Evolutionary conservation across 2,113 vertebrate species (phyloP).

Genomic region (Scopus umbretta): DNA sequence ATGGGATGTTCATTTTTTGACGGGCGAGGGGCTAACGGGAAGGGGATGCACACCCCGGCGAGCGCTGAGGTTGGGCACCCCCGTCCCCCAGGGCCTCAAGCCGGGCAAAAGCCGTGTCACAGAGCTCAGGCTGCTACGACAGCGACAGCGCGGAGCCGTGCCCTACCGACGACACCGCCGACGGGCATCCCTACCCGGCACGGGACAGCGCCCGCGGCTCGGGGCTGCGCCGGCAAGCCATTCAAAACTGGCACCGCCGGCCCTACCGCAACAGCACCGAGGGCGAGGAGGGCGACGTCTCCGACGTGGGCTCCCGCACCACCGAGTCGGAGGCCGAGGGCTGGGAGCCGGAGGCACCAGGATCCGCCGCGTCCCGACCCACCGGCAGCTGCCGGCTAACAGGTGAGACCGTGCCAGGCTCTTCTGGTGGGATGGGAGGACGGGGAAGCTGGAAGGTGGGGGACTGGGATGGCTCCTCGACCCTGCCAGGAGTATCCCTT

Average conservation of each 20-base stretch:
- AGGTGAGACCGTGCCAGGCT: not conserved
- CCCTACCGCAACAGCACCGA: slow-evolving; percentile 95
- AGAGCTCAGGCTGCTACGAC: slow-evolving; percentile 93
- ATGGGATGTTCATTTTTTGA: fast-evolving
- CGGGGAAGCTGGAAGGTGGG: not conserved
- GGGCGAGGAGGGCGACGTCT: slow-evolving; percentile 92
- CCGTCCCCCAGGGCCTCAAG: slow-evolving; percentile 78
- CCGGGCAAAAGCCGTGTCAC: slow-evolving; percentile 84
- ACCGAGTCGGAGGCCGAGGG: slow-evolving; percentile 93
- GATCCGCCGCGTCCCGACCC: slow-evolving; percentile 60
- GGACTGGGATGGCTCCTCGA: fast-evolving
- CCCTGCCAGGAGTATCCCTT: not conserved
- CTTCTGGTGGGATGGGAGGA: not conserved
- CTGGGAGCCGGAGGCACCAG: slow-evolving; percentile 81
- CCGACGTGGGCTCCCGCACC: slow-evolving; percentile 91
- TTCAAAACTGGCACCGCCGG: slow-evolving; percentile 96
- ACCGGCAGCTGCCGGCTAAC: slow-evolving; percentile 76
- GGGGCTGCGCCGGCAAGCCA: slow-evolving; percentile 91
- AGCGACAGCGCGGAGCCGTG: slow-evolving; percentile 91
- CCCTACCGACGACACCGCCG: slow-evolving; percentile 79
- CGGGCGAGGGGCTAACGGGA: fast-evolving
- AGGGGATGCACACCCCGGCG: fast-evolving
- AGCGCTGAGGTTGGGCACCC: not conserved
- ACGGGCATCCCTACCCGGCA: slow-evolving; percentile 77
- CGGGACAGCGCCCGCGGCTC: slow-evolving; percentile 76